Evolutionary conservation across 1,140 invertebrate species (phyloP).

Genomic region (Leptonema lineaticorne): DNA sequence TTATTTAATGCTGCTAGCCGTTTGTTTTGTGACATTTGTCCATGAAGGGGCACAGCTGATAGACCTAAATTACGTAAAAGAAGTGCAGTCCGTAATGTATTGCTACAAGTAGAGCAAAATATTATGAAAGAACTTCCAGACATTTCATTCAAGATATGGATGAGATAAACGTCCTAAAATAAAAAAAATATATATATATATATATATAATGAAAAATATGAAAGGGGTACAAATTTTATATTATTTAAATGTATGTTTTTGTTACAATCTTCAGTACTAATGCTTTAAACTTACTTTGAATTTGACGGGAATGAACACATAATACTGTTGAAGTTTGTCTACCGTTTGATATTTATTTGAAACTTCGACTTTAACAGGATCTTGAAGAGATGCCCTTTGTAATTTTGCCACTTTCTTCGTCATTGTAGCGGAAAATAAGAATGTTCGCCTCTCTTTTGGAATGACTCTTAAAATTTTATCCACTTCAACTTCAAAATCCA

Average conservation of each 20-base stretch:
- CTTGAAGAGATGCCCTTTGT: slow-evolving; percentile 88
- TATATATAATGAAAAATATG: no score
- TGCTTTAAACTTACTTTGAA: slow-evolving; percentile 66
- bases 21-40: slow-evolving; percentile 96
- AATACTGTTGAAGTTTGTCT: slow-evolving; percentile 93
- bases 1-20: slow-evolving; percentile 88
- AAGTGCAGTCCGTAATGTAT: slow-evolving; percentile 84
- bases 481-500: slow-evolving; percentile 95
- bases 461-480: slow-evolving; percentile 94
- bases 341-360: slow-evolving; percentile 98
- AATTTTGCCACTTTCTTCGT: slow-evolving; percentile 97
- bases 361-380: slow-evolving; percentile 94
- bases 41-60: slow-evolving; percentile 92
- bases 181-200: no score
- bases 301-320: slow-evolving; percentile 94
- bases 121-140: slow-evolving; percentile 97
- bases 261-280: neutral
- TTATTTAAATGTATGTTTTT: neutral
- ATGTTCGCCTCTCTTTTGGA: slow-evolving; percentile 83
- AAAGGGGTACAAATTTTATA: no score
- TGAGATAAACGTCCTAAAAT: slow-evolving; percentile 90
- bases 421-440: slow-evolving; percentile 97
- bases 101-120: slow-evolving; percentile 93
- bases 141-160: slow-evolving; percentile 94
- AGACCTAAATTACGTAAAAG: slow-evolving; percentile 86